Base-by-base conservation (phyloP, 2,888 invertebrate species). In the Azorinus chamasolen region DNA sequence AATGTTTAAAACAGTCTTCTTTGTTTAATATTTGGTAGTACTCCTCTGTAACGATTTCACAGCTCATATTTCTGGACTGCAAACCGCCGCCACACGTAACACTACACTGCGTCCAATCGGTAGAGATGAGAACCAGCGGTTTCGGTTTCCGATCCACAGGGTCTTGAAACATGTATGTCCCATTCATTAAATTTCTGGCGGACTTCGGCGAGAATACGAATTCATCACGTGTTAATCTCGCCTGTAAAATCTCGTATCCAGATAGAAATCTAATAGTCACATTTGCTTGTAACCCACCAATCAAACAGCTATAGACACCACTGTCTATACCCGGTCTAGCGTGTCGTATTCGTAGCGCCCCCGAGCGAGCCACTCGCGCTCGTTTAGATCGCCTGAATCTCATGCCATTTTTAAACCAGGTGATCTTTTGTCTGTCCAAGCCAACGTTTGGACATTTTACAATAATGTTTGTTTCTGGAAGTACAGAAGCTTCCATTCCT, bases 241-340 rank as follows among this genome's bases (percentile, higher is more conserved):
- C 86, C 79, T 85, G 80, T 43, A 89, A 74, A 14, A 90, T 71
- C 54, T 86, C 87, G 55, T 83, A 83, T 1, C 87, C 82, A 32
- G 82, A 80, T 22, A 83, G 85, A 72, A 90, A 91, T 16, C 65
- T 51, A 5, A 92, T 65, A 8, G 84, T 80, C 20, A 90, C 66
- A 64, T 83, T 87, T 3, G 90, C 88, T 46, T 83, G 82, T 37
- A 85, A 69, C 6, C 81, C 68, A 14, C 88, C 88, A 24, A 87
- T 87, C 32, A 87, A 77, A 71, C 91, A 92, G 22, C 88, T 87
- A 79, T 91, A 92, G 5, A 81, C 80, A 10, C 88, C 91, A 16
- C 82, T 77, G 68, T 91, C 90, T 32, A 75, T 68, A 2, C 83
- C 87, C 10, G 87, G 88, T 6, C 86, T 75, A 8, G 83, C 83